Evolutionary conservation across 2,888 invertebrate genomes (phyloP).

Genomic region (Hypselothyrea guttata): DNA sequence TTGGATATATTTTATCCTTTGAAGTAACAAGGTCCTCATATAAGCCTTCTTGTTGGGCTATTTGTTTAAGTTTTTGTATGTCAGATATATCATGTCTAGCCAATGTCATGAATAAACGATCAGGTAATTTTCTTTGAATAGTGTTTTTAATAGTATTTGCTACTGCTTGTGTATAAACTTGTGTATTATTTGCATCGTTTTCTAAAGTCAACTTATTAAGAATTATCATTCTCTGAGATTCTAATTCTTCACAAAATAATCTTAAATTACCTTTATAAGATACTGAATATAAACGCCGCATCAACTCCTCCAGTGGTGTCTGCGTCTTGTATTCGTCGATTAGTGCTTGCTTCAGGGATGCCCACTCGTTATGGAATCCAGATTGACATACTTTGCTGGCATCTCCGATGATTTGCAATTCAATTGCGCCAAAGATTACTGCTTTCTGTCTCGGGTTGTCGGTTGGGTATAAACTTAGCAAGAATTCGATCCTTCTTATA

Average conservation of each 20-base stretch:
- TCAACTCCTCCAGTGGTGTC: conserved; percentile 13
- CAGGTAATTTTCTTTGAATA: not conserved
- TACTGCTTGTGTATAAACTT: conserved; percentile 8
- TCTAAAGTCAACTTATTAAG: conserved; percentile 11
- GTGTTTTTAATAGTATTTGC: conserved; percentile 3
- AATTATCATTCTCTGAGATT: conserved; percentile 4
- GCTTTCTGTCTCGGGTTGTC: not conserved
- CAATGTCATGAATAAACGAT: too few species aligned
- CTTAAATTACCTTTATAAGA: conserved; percentile 6
- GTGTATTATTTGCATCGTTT: conserved; percentile 1
- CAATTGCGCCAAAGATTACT: not conserved
- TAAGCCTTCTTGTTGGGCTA: too few species aligned
- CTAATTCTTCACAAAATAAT: conserved; percentile 12
- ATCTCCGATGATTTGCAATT: not conserved
- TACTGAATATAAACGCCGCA: conserved; percentile 2
- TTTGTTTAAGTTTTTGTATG: too few species aligned
- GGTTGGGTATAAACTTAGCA: not conserved
- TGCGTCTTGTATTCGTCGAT: not conserved
- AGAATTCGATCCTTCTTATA: not conserved
- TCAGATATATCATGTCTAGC: not conserved
- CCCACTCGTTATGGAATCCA: not conserved
- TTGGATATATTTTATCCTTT: too few species aligned
- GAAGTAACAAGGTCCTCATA: too few species aligned
- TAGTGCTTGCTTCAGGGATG: not conserved
- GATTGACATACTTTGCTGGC: not conserved